Conservation (phyloP, 2,797 vertebrate genomes). For the Coregonus ussuriensis region DNA sequence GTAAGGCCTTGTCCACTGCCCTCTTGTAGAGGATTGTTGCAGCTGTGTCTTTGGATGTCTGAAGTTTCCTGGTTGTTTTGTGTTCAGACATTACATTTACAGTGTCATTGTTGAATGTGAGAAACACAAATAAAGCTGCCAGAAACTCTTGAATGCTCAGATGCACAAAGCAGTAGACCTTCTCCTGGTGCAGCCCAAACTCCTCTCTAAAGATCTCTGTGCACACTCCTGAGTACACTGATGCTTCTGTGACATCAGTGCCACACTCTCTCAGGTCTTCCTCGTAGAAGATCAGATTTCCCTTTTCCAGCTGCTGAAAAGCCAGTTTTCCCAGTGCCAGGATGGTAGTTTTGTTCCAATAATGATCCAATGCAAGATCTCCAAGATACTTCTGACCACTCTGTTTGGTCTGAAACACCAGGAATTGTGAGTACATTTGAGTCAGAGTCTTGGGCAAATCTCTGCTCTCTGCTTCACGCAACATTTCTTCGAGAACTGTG, state of each 20-base stretch:
- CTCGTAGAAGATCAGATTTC: neutral
- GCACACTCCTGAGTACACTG: slow-evolving; percentile 3
- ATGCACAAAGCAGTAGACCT: no score
- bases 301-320: neutral
- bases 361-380: neutral
- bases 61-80: neutral
- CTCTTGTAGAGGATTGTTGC: neutral
- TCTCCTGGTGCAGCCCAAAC: neutral
- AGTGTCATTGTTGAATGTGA: neutral
- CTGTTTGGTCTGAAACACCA: slow-evolving; percentile 1
- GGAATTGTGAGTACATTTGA: neutral
- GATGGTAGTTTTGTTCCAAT: neutral
- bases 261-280: neutral
- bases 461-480: neutral
- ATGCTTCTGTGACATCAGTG: slow-evolving; percentile 3
- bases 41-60: slow-evolving; percentile 13
- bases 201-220: slow-evolving; percentile 3
- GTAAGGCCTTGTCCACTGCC: neutral
- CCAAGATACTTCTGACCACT: neutral
- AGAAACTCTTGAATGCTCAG: no score
- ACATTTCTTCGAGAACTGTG: neutral
- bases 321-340: slow-evolving; percentile 1
- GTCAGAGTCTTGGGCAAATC: slow-evolving; percentile 6
- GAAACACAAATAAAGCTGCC: no score
- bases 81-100: slow-evolving; percentile 1